Evolutionary conservation across 2,797 vertebrate genomes (phyloP), one percentile per base, ranked within the genome.

Genomic region (Labeo calbasu): DNA sequence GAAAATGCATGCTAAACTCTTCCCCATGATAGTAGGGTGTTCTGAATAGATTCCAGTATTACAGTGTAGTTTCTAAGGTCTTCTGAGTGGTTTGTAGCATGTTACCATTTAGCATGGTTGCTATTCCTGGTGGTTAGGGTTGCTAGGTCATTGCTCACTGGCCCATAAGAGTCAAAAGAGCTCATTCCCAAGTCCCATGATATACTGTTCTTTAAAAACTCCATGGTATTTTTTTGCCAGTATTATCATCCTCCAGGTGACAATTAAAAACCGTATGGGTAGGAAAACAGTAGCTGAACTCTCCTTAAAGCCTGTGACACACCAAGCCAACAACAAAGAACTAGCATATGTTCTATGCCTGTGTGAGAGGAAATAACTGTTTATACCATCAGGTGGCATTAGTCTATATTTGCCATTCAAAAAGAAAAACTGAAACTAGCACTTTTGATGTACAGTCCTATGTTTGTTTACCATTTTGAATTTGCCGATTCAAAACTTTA

Each of bases 231-330:
- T 73, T 73, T 73, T 12, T 5, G 36, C 10, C 50, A 3, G 51
- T 53, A 13, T 13, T 32, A 73, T 73, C 17, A 53, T 21, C 19
- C 5, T 3, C 15, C 50, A 53, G 17, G 71, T 53, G 50, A 32
- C 25, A 32, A 32, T 32, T 13, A 6, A 14, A 75, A 36, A 11
- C 13, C 17, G 55, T 25, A 53, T 53, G 25, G 71, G 25, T 55
- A 73, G 71, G 32, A 75, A 36, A 75, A 17, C 71, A 75, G 48
- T 19, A 36, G 28, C 50, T 53, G 50, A 73, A 19, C 36, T 75
- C 28, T 36, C 19, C 17, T 75, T 75, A 53, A 53, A 75, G 50
- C 25, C 71, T 75, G 50, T 36, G 17, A n/a, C 50, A 53, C 71
- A 73, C 48, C 32, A 25, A 32, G 10, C 32, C 32, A 66, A 66